These are phyloP conservation scores for Mungos mungo DNA, from an alignment of 2,113 vertebrate genomes.

Conservation along the genomic window DNA sequence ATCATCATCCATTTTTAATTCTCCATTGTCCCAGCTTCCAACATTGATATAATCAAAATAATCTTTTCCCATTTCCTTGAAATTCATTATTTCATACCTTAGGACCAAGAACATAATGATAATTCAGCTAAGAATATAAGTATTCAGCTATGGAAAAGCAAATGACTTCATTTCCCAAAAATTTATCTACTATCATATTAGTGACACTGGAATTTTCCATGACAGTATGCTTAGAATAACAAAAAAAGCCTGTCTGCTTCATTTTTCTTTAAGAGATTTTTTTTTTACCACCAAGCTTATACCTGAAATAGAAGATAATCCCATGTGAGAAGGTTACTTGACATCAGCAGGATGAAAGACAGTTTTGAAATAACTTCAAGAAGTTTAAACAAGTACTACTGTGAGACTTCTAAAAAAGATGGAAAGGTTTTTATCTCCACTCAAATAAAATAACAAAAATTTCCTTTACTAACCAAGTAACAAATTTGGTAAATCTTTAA, in stretches of 20 bases:
- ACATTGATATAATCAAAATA: conserved; percentile 98
- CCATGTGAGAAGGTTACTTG: conserved; percentile 27
- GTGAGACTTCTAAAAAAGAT: not conserved
- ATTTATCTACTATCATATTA: not conserved
- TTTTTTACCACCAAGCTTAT: not conserved
- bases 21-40: conserved; percentile 98
- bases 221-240: not conserved
- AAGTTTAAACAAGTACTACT: conserved; percentile 44
- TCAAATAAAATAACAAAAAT: not conserved
- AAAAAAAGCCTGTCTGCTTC: not conserved
- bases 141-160: not conserved
- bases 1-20: conserved; percentile 95
- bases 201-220: conserved; percentile 21
- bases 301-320: conserved; percentile 66
- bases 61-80: conserved; percentile 99
- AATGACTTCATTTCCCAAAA: not conserved
- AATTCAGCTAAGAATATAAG: conserved; percentile 38
- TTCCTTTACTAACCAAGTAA: not conserved
- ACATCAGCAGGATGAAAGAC: conserved; percentile 32
- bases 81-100: conserved; percentile 99
- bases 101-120: conserved; percentile 72
- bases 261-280: conserved; percentile 35
- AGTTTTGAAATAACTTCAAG: conserved; percentile 62
- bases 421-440: not conserved
- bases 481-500: conserved; percentile 26